Percentiles rank a stretch among this genome's conserved stretches.
Evolutionary conservation across 2,888 invertebrate species (phyloP).

Genomic region (Rotaria sp.): DNA sequence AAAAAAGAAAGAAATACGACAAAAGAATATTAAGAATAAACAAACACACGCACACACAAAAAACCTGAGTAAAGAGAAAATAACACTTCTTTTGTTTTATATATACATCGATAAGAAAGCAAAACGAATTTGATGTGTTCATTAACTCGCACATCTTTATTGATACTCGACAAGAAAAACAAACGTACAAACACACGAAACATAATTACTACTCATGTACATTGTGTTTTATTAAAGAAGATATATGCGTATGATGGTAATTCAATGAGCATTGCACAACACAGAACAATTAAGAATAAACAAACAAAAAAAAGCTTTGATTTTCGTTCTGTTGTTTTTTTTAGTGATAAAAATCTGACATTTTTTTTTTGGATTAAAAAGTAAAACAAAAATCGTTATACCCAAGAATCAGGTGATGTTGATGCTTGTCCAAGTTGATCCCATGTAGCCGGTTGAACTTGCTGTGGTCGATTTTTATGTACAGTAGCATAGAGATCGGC

Average conservation of each 20-base stretch:
- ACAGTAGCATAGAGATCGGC: constrained; percentile 13
- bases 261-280: neutral
- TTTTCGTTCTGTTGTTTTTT: neutral
- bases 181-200: constrained; percentile 6
- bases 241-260: neutral
- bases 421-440: constrained; percentile 11
- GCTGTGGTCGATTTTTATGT: constrained; percentile 19
- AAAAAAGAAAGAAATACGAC: neutral
- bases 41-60: neutral
- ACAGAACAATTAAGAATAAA: neutral
- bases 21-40: constrained; percentile 1
- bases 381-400: neutral
- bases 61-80: constrained; percentile 19
- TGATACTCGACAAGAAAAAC: neutral
- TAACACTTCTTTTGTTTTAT: constrained; percentile 1
- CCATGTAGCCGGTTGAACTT: constrained; percentile 8
- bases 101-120: neutral
- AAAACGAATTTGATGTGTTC: neutral
- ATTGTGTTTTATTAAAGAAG: neutral
- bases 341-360: constrained; percentile 3
- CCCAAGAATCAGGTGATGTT: constrained; percentile 28
- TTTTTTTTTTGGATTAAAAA: too few species aligned
- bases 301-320: neutral
- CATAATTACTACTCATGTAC: constrained; percentile 5
- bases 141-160: neutral